These are phyloP conservation scores for Pseudorasbora parva DNA, from an alignment of 2,113 vertebrate species.

Conservation along the genomic window DNA sequence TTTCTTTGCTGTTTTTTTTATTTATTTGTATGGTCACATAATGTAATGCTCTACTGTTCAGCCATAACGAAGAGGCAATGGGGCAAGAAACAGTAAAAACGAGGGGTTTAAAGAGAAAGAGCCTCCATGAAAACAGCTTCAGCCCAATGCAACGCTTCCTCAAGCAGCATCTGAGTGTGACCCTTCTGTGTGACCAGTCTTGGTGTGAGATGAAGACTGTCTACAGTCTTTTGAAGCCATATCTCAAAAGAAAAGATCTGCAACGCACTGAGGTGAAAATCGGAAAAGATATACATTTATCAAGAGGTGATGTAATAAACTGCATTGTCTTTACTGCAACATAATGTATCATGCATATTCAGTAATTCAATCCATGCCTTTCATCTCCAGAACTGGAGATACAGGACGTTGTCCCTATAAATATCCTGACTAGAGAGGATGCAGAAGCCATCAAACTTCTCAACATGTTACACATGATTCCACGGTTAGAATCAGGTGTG, in stretches of 20 bases:
- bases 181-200: constrained; percentile 71
- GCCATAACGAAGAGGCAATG: background rate
- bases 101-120: constrained; percentile 44
- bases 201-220: constrained; percentile 80
- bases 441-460: constrained; percentile 73
- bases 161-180: constrained; percentile 72
- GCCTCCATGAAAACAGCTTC: constrained; percentile 1
- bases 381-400: constrained; percentile 71
- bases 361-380: background rate
- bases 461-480: constrained; percentile 71
- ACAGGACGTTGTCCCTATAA: constrained; percentile 69
- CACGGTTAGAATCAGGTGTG: constrained; percentile 70
- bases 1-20: background rate
- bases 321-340: background rate
- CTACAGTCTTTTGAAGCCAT: constrained; percentile 68
- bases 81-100: background rate
- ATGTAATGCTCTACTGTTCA: background rate
- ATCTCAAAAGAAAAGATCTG: constrained; percentile 49
- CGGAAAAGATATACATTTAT: constrained; percentile 75
- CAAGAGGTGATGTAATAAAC: constrained; percentile 64
- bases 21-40: background rate
- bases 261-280: constrained; percentile 62
- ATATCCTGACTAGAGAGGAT: constrained; percentile 68
- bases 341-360: background rate
- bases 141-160: constrained; percentile 69